Conservation (phyloP, 2,113 vertebrate species). For the Calidris pygmaea region DNA sequence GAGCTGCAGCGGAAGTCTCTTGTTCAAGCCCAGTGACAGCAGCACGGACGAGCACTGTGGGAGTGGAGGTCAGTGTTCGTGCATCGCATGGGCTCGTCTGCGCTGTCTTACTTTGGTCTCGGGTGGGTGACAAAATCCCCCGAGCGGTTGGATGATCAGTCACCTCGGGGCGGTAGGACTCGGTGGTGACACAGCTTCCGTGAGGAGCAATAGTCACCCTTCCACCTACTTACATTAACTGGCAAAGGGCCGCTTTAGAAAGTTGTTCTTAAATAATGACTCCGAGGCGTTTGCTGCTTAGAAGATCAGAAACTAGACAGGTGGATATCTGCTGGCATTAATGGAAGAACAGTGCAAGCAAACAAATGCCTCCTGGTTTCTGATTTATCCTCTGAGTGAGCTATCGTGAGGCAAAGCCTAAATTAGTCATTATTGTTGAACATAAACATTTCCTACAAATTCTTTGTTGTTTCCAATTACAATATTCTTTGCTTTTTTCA, state of each 20-base stretch:
- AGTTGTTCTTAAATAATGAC: not conserved
- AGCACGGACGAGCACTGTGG: not conserved
- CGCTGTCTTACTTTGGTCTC: not conserved
- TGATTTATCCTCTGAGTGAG: not conserved
- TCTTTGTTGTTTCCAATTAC: not conserved
- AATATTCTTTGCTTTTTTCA: not conserved
- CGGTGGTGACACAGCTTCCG: not conserved
- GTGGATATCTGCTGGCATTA: not conserved
- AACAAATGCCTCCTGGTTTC: not conserved
- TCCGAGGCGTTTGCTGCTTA: not conserved
- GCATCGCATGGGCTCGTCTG: not conserved
- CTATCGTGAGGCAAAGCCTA: not conserved
- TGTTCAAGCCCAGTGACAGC: not conserved
- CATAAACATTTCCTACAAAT: not conserved
- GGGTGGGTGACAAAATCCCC: accelerated
- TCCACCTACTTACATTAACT: not conserved
- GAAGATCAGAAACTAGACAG: not conserved
- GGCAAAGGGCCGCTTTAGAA: not conserved
- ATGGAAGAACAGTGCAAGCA: not conserved
- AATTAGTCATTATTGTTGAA: not conserved
- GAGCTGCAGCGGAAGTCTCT: not conserved
- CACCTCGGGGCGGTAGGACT: not conserved
- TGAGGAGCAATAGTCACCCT: not conserved
- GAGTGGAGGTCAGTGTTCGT: not conserved
- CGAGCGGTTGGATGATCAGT: accelerated